These are phyloP conservation scores for Natator depressus DNA, from an alignment of 2,113 vertebrate genomes.

Conservation along the genomic window DNA sequence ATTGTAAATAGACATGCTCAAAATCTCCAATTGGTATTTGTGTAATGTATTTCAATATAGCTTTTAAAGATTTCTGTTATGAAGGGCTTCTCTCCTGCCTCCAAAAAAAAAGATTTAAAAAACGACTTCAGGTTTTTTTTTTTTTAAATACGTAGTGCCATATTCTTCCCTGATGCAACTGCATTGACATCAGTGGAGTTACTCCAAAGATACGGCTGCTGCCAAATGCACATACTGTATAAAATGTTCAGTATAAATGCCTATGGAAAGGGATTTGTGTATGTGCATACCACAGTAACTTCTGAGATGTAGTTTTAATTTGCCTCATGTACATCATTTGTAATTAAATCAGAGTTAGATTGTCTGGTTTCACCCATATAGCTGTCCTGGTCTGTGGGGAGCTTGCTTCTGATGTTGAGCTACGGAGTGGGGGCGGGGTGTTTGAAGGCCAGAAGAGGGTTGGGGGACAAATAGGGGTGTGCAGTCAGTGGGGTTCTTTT, in stretches of 20 bases:
- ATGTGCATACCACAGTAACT: neutral
- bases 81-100: neutral
- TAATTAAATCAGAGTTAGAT: too few species aligned
- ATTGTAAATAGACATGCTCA: neutral
- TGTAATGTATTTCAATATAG: neutral
- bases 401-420: too few species aligned
- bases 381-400: too few species aligned
- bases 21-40: neutral
- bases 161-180: neutral
- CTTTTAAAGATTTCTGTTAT: neutral
- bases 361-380: too few species aligned
- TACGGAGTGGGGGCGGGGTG: too few species aligned
- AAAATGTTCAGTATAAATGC: neutral
- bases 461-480: too few species aligned
- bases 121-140: neutral
- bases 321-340: neutral
- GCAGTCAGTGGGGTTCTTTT: too few species aligned
- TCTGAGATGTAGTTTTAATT: neutral
- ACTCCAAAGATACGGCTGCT: slow-evolving; percentile 3
- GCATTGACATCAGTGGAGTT: neutral
- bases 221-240: neutral
- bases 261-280: slow-evolving; percentile 7
- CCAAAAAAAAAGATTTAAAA: neutral
- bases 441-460: too few species aligned
- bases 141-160: neutral